Evolutionary conservation across 2,113 vertebrate species (phyloP), one percentile per base, ranked within the genome.

Genomic region (Eptesicus fuscus): DNA sequence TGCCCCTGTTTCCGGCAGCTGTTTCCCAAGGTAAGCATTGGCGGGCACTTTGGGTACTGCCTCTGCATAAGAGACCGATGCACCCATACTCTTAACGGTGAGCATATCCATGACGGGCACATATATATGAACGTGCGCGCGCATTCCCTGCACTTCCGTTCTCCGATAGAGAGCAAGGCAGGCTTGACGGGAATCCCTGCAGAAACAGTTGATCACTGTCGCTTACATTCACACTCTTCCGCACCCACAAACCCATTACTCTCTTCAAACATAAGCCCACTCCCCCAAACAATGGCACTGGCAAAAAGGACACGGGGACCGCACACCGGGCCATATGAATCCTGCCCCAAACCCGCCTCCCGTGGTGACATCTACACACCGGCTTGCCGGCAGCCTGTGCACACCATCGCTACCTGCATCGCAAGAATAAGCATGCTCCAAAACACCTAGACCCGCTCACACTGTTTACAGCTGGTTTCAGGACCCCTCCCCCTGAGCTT

Each of bases 1-100:
- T 97, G 94, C 63, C 83, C 13, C 69, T 35, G 67, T 59, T 94
- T 88, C 96, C 18, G 10, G 88, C 88, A 23, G 59, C 77, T 92
- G 90, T 95, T 96, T 91, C 53, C 93, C 88, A 69, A 90, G 37
- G 51, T 35, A 76, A 20, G 37, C 44, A 44, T 51, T 12, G 35
- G 51, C 35, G 3, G 56, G 78, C 37, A 12, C 28, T 90, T 40
- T 32, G 9, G 5, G 30, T 23, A 42, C 17, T 1, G 71, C 59
- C 25, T 28, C 59, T 4, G 23, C 25, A 0, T 61, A 28, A 11
- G 22, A 20, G 25, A 61, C 59, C 59, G 4, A 37, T 12, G 59
- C 59, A 4, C 23, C 11, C 9, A 61, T 4, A 61, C 5, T 12
- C 10, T 28, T 28, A 61, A 28, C 25, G 28, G 22, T 23, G 28